Base-by-base conservation (phyloP, 2,888 invertebrate genomes). In the Pachymerium ferrugineum region DNA sequence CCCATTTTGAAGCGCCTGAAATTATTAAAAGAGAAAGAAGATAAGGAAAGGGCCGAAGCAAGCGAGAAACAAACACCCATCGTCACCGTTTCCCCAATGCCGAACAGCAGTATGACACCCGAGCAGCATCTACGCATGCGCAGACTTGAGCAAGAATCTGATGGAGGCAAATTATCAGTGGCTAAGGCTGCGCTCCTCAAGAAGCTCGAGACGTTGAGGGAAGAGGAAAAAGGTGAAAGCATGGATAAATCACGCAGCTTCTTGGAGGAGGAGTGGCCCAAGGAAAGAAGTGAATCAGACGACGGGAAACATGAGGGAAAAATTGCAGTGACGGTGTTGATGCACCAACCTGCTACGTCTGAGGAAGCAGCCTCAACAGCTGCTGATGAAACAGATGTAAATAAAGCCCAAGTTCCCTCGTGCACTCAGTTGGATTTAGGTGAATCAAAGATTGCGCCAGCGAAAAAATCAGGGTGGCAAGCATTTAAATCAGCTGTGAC, bases 11-110 rank as follows among this genome's bases (percentile, higher is more conserved):
- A 91, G 71, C 42, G 93, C 74, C 83, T 94, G 71, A 89, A 91
- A 79, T 84, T 93, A 67, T 85, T 94, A 0, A 93, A 92, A 82
- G 93, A 94, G 81, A 93, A 92, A 82, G 93, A 93, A 83, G 90
- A 89, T 78, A 82, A 82, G 25, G 87, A 87, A 81, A 87, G 86
- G 79, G 74, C 77, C 73, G 74, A 71, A 12, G 25, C 1, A n/a
- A 28, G 29, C 70, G 30, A 67, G 30, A 35, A 47, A 5, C 12
- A 19, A 2, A 38, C 72, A 1, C 22, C 42, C 12, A 22, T 30
- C 8, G 72, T 38, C 3, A 68, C 30, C 69, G 69, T 29, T n/a
- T 30, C 29, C 28, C 69, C 29, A 16, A 29, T 68, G 69, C 69
- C 69, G n/a, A 38, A 33, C 33, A 71, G 71, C 70, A 70, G 10